Conservation (phyloP, 2,888 invertebrate genomes). For the Cerastis leucographa region DNA sequence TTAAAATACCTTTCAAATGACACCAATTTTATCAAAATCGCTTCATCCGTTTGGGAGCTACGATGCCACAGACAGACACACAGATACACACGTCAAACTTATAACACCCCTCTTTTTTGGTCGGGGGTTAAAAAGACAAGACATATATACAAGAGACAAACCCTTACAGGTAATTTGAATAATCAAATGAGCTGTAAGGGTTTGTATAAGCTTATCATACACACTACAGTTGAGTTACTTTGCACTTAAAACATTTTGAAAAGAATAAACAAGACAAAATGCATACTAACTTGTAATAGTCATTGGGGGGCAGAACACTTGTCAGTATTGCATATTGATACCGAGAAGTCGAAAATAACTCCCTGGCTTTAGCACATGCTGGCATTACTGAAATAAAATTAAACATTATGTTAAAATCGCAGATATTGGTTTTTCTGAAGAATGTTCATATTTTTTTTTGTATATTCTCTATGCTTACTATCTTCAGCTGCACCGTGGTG, state of each 20-base stretch:
- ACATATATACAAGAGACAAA: not conserved
- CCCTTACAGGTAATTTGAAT: not conserved
- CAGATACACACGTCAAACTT: too few species aligned
- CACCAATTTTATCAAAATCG: too few species aligned
- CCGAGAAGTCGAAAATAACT: constrained; percentile 92
- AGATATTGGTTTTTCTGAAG: too few species aligned
- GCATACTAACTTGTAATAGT: constrained; percentile 93
- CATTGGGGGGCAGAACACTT: constrained; percentile 92
- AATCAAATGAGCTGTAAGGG: not conserved
- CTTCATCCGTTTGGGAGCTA: too few species aligned
- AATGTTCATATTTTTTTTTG: not conserved
- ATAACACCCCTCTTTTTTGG: too few species aligned
- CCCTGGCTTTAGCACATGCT: constrained; percentile 91
- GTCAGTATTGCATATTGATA: constrained; percentile 92
- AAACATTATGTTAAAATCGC: not conserved
- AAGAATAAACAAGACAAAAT: not conserved
- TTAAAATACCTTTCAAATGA: too few species aligned
- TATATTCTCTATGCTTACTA: constrained; percentile 88
- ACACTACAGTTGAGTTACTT: not conserved
- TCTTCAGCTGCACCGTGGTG: constrained; percentile 93
- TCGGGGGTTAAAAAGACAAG: too few species aligned
- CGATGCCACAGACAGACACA: too few species aligned
- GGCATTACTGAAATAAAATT: not conserved
- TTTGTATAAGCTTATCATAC: not conserved
- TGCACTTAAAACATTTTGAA: not conserved